These are phyloP conservation scores for Gobiocypris rarus DNA, from an alignment of 2,113 vertebrate genomes.

Conservation along the genomic window DNA sequence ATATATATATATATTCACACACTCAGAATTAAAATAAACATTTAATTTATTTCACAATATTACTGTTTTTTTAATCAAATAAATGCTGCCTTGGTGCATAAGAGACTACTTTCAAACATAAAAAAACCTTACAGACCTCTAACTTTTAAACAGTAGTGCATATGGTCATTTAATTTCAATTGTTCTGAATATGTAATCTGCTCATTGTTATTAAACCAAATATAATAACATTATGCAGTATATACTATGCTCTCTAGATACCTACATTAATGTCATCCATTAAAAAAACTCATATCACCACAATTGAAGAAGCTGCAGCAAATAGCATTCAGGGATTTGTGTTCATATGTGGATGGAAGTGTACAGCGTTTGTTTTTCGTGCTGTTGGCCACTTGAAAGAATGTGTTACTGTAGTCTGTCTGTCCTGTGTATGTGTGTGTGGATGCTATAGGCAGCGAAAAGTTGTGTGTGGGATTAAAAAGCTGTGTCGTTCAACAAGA, in stretches of 20 bases:
- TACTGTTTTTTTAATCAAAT: neutral
- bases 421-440: neutral
- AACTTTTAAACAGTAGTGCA: neutral
- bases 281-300: neutral
- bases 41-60: neutral
- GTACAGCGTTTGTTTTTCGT: too few species aligned
- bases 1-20: too few species aligned
- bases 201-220: neutral
- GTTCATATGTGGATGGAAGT: neutral
- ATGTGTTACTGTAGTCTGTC: neutral
- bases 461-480: slow-evolving; percentile 26
- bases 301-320: neutral
- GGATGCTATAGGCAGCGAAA: neutral
- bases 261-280: neutral
- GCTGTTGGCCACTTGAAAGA: neutral
- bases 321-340: neutral
- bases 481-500: neutral
- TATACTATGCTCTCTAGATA: neutral
- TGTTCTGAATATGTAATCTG: neutral
- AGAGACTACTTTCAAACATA: neutral
- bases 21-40: too few species aligned
- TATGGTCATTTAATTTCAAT: neutral
- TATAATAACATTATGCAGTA: neutral
- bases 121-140: neutral
- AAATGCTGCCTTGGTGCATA: too few species aligned